Conservation (phyloP, 2,113 vertebrate species). For the Neomonachus schauinslandi region DNA sequence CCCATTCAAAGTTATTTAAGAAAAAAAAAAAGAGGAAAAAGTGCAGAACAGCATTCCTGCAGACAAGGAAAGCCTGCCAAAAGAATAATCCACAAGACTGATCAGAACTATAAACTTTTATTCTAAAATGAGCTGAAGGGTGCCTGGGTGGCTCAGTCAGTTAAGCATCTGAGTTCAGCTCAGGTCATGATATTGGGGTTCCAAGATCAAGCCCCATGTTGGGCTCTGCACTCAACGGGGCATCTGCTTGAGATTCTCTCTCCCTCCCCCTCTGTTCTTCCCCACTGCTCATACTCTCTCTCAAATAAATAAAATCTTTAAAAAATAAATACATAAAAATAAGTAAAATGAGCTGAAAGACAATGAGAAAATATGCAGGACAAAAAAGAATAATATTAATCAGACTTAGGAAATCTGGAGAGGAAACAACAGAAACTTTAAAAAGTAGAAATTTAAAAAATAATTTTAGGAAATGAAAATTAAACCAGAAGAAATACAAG, state of each 20-base stretch:
- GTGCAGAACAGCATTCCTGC: background rate
- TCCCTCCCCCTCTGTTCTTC: too few relatives aligned
- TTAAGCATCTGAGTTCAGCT: too few relatives aligned
- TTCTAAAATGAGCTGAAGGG: background rate
- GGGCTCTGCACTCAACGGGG: too few relatives aligned
- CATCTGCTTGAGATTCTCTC: too few relatives aligned
- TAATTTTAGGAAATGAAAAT: background rate
- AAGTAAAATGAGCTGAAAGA: background rate
- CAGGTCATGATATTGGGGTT: too few relatives aligned
- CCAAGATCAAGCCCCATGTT: too few relatives aligned
- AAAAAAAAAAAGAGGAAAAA: background rate
- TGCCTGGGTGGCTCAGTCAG: too few relatives aligned
- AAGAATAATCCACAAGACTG: background rate
- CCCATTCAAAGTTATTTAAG: background rate
- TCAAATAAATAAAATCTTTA: too few relatives aligned
- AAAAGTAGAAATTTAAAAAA: background rate
- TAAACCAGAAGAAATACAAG: background rate
- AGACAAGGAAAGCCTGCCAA: background rate
- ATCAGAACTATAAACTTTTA: background rate
- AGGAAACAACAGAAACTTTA: background rate
- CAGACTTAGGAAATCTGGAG: background rate
- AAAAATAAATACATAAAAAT: too few relatives aligned
- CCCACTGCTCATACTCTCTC: too few relatives aligned
- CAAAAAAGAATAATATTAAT: background rate
- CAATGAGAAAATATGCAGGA: background rate